These are phyloP conservation scores for Antennarius maculatus DNA, from an alignment of 2,797 vertebrate genomes.

Conservation along the genomic window DNA sequence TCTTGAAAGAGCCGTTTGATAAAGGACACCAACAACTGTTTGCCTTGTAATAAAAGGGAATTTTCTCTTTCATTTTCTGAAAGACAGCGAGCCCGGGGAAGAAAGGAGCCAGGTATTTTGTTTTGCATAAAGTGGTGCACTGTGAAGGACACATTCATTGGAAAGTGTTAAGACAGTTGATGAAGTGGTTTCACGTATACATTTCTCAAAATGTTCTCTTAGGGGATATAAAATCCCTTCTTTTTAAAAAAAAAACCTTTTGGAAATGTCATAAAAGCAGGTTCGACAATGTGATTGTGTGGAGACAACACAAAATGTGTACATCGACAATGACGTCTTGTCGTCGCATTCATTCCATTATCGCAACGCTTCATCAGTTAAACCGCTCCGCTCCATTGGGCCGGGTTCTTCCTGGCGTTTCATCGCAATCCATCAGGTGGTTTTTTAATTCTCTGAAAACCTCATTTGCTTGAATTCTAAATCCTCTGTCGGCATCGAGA, in stretches of 20 bases:
- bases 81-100: slow-evolving; percentile 31
- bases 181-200: slow-evolving; percentile 32
- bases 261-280: neutral
- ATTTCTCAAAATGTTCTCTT: slow-evolving; percentile 16
- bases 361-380: neutral
- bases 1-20: slow-evolving; percentile 63
- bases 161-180: slow-evolving; percentile 27
- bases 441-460: too few relatives aligned
- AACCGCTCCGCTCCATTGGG: too few relatives aligned
- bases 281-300: neutral
- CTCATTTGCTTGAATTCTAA: too few relatives aligned
- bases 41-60: slow-evolving; percentile 61
- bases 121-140: slow-evolving; percentile 24
- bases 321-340: neutral
- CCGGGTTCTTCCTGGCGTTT: too few relatives aligned
- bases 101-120: slow-evolving; percentile 34
- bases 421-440: too few relatives aligned
- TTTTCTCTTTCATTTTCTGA: slow-evolving; percentile 63
- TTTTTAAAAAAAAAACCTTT: neutral
- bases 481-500: too few relatives aligned
- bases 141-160: slow-evolving; percentile 47
- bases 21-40: slow-evolving; percentile 75
- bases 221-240: neutral
- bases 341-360: neutral
- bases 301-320: neutral